phyloP scores from a whole-genome alignment of 2,888 invertebrate genomes.

The Hypena proboscidalis region DNA sequence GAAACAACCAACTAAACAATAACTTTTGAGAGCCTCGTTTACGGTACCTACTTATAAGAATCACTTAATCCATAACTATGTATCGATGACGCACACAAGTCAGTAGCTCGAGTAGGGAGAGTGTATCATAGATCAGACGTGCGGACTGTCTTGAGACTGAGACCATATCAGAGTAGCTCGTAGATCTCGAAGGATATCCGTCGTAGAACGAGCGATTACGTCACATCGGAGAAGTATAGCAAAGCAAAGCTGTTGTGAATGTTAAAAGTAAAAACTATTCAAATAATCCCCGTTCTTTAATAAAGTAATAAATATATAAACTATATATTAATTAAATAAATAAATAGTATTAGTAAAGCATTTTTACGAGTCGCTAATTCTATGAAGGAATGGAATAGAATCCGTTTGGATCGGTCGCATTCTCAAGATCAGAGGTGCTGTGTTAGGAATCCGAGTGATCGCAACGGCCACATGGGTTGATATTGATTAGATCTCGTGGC shows the following conservation, averaged over 20 bases:
- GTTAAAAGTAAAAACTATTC: conserved; percentile 60
- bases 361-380: conserved; percentile 82
- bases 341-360: conserved; percentile 72
- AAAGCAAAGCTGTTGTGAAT: conserved; percentile 59
- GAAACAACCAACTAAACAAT: conserved; percentile 19
- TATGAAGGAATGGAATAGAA: conserved; percentile 76
- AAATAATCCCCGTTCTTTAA: conserved; percentile 74
- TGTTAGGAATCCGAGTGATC: conserved; percentile 61
- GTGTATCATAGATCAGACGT: conserved; percentile 81
- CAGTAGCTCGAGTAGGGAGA: conserved; percentile 81
- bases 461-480: conserved; percentile 19
- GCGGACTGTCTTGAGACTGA: conserved; percentile 84
- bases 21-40: conserved; percentile 4
- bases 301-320: conserved; percentile 67
- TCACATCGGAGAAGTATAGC: conserved; percentile 51
- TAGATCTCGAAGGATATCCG: conserved; percentile 71
- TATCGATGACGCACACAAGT: conserved; percentile 72
- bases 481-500: conserved; percentile 14
- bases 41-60: conserved; percentile 9
- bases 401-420: conserved; percentile 76
- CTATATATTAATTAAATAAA: conserved; percentile 68
- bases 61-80: conserved; percentile 23
- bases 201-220: conserved; percentile 80
- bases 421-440: conserved; percentile 79
- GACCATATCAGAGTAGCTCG: conserved; percentile 83